Evolutionary conservation across 2,113 vertebrate genomes (phyloP), one percentile per base, ranked within the genome.

Genomic region (Ptychochromis oligacanthus): DNA sequence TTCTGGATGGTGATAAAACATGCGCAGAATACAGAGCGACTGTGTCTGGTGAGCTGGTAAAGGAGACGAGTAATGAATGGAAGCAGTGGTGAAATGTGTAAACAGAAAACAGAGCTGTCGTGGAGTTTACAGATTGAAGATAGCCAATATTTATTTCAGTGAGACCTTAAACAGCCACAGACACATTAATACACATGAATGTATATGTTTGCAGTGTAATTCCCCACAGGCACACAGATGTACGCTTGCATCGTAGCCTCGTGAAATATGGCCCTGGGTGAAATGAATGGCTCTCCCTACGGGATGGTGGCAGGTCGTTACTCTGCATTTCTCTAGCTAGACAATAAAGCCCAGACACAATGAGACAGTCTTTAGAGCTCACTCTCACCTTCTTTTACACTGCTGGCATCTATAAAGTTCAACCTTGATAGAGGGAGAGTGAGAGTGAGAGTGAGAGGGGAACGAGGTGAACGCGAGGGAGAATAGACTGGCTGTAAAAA

Each of bases 281-380:
- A 93, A 93, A 95, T 92, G 88, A 95, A 94, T 93, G 81, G 92
- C 59, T 83, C 86, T 87, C 77, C 46, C 82, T 79, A 60, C 59
- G 89, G 90, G 83, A 89, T 54, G 77, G 84, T 93, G 92, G 92
- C 93, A 93, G 95, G 92, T 94, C 81, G 91, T 95, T 96, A 93
- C 83, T 94, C 93, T 93, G 89, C 88, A 89, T 95, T 91, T 91
- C 87, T 91, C 86, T 70, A 80, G 88, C 64, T 59, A 93, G 90
- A 95, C 93, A 93, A 94, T 94, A 94, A 95, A 95, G 89, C 79
- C 81, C 54, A 89, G 93, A 91, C 91, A 93, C 92, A 95, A 94
- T 89, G 93, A 93, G 88, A 88, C 83, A 59, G 89, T 89, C 91
- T 93, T 93, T 90, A 92, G 93, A 92, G 92, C 87, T 90, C 81